phyloP scores from a whole-genome alignment of 2,888 invertebrate species.

The Cryptocheilus praepositus region DNA sequence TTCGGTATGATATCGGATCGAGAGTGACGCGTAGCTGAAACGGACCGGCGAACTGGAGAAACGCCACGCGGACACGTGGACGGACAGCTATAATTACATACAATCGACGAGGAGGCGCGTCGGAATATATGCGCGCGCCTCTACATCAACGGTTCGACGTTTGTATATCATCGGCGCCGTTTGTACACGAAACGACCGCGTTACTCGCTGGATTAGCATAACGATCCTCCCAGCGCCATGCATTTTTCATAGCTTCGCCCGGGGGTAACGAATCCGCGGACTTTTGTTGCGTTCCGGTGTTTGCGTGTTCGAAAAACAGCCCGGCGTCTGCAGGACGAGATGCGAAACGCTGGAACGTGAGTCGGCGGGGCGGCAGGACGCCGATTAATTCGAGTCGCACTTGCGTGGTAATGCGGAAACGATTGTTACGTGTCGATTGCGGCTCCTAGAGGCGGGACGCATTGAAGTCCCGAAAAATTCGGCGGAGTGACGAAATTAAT shows the following conservation, averaged over 20 bases:
- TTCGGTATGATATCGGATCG: conserved; percentile 7
- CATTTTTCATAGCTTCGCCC: conserved; percentile 51
- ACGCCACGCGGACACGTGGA: conserved; percentile 35
- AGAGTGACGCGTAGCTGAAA: conserved; percentile 37
- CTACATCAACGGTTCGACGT: background rate
- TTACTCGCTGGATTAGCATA: conserved; percentile 46
- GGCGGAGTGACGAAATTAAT: no score
- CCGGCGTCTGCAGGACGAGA: no score
- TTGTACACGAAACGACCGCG: conserved; percentile 34
- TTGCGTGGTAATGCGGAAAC: no score
- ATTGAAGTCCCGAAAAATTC: no score
- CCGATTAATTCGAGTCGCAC: no score
- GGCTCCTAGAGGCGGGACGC: no score
- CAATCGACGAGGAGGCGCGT: conserved; percentile 24
- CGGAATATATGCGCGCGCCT: conserved; percentile 1
- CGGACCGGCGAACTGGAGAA: conserved; percentile 31
- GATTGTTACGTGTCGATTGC: no score
- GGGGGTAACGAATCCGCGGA: background rate
- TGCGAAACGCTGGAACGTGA: no score
- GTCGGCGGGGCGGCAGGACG: no score
- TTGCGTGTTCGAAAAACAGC: no score
- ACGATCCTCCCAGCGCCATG: conserved; percentile 52
- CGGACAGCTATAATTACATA: conserved; percentile 49
- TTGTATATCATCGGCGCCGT: no score
- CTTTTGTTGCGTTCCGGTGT: no score